Base-by-base conservation (phyloP, 2,113 vertebrate species). In the Thalassoma bifasciatum region DNA sequence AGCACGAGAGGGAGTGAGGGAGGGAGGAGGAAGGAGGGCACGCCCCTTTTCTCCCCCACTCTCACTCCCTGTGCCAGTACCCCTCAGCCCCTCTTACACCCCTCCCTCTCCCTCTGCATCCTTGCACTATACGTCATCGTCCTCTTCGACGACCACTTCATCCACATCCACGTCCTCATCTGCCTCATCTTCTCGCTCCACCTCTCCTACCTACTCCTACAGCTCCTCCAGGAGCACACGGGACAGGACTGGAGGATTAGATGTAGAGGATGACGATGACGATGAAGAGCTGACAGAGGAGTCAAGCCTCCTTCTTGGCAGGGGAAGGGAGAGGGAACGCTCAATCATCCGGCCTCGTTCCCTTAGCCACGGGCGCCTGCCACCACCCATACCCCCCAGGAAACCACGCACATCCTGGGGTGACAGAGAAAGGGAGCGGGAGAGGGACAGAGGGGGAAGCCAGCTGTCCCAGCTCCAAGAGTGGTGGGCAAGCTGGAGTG, bases 401-500 rank as follows among this genome's bases (percentile, higher is more conserved):
- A 95, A 94, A 85, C 94, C 94, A 21, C 91, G 93, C 44, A 88
- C 83, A 51, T 83, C 90, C 58, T 92, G 91, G 86, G 91, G 91
- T 53, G 90, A 93, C 77, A 83, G 90, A 86, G 90, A 93, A 72
- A 82, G 88, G 62, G 92, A 93, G 37, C 78, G 91, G 21, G 91
- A 88, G 54, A 82, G 93, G 69, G 94, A 94, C 56, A 86, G 93
- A 65, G 93, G 92, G 1, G 92, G 93, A 14, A 94, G 94, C 83
- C 94, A 94, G 70, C 82, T 94, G 69, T 89, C 92, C 52, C 94
- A 94, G 87, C 92, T 95, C 57, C 94, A 94, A 72, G 93, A 94
- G 74, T 95, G 94, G 94, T 94, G 94, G 94, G 93, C 93, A 22
- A 93, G 93, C 67, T 94, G 94, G 94, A 94, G 88, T 16, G 94